Conservation (phyloP, 2,113 vertebrate species). For the Stegostoma tigrinum region DNA sequence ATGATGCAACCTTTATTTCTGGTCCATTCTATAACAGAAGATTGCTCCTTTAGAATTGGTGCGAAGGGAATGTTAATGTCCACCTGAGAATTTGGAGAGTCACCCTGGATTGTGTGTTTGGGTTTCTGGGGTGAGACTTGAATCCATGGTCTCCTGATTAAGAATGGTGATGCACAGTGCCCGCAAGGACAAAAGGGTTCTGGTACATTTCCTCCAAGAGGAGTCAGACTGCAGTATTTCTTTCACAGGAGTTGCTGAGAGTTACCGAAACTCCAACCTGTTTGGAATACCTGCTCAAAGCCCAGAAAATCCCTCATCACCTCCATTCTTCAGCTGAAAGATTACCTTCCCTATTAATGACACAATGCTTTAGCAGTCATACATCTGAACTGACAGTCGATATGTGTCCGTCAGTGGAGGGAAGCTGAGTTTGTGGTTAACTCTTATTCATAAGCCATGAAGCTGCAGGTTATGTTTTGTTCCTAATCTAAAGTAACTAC, state of each 20-base stretch:
- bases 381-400: background rate
- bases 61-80: too few relatives aligned
- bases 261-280: background rate
- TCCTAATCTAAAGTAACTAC: background rate
- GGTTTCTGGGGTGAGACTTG: background rate
- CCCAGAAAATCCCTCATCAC: background rate
- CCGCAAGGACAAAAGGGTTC: background rate
- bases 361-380: background rate
- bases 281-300: too few relatives aligned
- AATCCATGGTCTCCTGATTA: background rate
- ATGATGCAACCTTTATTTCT: too few relatives aligned
- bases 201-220: background rate
- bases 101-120: background rate
- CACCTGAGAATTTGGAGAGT: background rate
- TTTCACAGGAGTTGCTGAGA: background rate
- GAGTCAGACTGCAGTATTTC: background rate
- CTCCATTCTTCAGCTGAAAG: background rate
- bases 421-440: background rate
- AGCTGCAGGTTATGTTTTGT: background rate
- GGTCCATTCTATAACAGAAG: too few relatives aligned
- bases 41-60: too few relatives aligned
- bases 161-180: background rate
- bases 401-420: background rate
- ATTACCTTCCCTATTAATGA: background rate
- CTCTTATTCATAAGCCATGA: background rate